phyloP scores from a whole-genome alignment of 2,888 invertebrate species.

The Andricus curvator region DNA sequence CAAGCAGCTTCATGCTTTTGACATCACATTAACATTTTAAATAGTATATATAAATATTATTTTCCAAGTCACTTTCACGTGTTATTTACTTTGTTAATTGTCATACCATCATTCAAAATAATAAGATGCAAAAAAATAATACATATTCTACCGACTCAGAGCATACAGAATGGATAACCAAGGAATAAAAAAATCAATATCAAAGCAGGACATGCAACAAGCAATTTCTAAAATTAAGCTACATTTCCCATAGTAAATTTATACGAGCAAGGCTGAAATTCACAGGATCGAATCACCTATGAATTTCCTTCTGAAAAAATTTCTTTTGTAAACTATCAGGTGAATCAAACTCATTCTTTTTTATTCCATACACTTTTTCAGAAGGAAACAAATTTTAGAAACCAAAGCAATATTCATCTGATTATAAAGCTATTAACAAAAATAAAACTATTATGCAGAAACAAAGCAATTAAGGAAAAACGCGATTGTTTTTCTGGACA shows the following conservation, averaged over 20 bases:
- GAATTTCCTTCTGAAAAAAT: neutral
- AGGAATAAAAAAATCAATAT: conserved; percentile 62
- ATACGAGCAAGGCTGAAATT: neutral
- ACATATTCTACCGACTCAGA: conserved; percentile 74
- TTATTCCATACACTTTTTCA: conserved; percentile 10
- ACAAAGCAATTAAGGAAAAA: conserved; percentile 32
- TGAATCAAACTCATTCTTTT: neutral
- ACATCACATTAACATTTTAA: neutral
- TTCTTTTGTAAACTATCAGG: neutral
- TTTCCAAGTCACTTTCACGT: conserved; percentile 11
- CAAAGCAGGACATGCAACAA: conserved; percentile 61
- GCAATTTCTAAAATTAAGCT: conserved; percentile 45
- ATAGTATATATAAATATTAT: conserved; percentile 9
- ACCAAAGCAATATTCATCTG: too few species aligned
- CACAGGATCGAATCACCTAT: neutral
- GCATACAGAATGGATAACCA: conserved; percentile 86
- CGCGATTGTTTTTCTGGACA: neutral
- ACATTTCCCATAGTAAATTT: neutral
- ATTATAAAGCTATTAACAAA: conserved; percentile 28
- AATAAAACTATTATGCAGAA: conserved; percentile 21
- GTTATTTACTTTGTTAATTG: neutral
- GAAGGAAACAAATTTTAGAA: conserved; percentile 3
- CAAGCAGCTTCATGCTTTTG: conserved; percentile 15
- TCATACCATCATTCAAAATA: conserved; percentile 56
- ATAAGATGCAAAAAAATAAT: conserved; percentile 40